These are phyloP conservation scores for Trachythela sp. DNA, from an alignment of 64 coral and sea anemone genomes.

Conservation along the genomic window DNA sequence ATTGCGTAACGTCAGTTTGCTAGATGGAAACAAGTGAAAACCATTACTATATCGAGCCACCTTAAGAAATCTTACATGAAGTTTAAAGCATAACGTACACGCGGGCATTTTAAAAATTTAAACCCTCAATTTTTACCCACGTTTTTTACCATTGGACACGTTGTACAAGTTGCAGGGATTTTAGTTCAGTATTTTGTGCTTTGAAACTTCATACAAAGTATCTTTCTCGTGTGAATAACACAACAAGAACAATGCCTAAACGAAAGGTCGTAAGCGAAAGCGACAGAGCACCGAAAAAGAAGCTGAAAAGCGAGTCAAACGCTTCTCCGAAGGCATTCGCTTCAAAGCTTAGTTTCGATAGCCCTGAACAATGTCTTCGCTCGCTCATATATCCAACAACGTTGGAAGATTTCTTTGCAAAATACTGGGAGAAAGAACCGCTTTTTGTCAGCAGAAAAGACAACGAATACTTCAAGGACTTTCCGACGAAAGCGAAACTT, in stretches of 20 bases:
- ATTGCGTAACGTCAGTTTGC: no score
- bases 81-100: no score
- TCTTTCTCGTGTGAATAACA: neutral
- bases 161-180: no score
- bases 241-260: neutral
- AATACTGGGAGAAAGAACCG: neutral
- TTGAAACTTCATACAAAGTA: neutral
- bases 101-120: no score
- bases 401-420: neutral
- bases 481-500: neutral
- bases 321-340: neutral
- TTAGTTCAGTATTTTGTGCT: neutral
- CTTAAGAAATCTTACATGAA: no score
- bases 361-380: neutral
- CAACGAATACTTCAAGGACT: neutral
- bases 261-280: neutral
- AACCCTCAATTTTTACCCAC: no score
- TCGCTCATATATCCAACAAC: neutral
- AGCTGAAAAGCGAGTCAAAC: neutral
- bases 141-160: no score
- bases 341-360: neutral
- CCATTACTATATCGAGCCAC: no score
- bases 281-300: neutral
- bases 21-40: no score
- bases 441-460: neutral